Base-by-base conservation (phyloP, 1,140 invertebrate genomes). In the Scaptomyza pallida region DNA sequence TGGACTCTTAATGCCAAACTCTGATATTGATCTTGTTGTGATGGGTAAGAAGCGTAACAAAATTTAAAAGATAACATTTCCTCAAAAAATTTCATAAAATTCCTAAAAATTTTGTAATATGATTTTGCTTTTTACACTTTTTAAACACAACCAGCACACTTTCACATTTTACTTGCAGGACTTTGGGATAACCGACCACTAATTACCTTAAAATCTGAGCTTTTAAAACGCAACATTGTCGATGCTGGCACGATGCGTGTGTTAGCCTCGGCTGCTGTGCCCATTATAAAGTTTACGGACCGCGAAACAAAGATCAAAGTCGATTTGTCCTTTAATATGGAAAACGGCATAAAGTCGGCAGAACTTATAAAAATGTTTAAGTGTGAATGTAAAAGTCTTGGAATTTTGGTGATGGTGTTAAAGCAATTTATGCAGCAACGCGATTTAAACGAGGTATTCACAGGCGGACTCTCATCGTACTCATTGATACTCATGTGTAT, bases 271-370 rank as follows among this genome's bases (percentile, higher is more conserved):
- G 98, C 98, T 65, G 97, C 97, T 26, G 97, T 99, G 75, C 98
- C 98, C 70, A 99, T 99, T 80, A 95, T 99, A 23, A 99, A 99
- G 93, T 93, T 99, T 83, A 98, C 96, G 12, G 98, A 99, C 92
- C 95, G 95, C 78, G 94, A 95, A 89, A 97, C 97, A 23, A 96
- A 98, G 74, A 95, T 99, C 47, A 95, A 94, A 90, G 97, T 99
- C 74, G 98, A 99, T 92, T 98, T 99, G 83, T 98, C 97, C 80
- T 99, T 99, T 93, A 99, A 99, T 91, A 98, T 98, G 96, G 95
- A 94, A 85, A 98, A 97, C 92, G 97, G 97, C 33, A 95, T 98
- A 17, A 96, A 97, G 93, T 98, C 97, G 85, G 98, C 97, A 2
- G 96, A 98, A 92, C 94, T 99, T 43, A 99, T 99, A 65, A 98